Evolutionary conservation across 2,888 invertebrate genomes (phyloP).

Genomic region (Conomelus anceps): DNA sequence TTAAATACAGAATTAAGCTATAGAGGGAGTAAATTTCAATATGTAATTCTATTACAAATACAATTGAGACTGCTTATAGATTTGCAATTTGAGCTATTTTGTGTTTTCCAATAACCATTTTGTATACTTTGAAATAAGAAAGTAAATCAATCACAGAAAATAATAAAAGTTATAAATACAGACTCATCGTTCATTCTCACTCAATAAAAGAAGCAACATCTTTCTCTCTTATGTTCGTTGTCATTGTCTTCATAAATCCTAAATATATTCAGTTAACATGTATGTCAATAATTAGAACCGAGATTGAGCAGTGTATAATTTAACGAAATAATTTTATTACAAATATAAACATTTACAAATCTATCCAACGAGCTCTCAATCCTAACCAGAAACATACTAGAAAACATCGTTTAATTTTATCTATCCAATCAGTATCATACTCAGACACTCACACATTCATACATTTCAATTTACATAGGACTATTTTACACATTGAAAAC

Average conservation of each 20-base stretch:
- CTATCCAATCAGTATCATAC: neutral
- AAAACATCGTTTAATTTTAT: neutral
- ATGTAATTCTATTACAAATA: neutral
- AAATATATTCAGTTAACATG: constrained; percentile 10
- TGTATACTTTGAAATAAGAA: too few species aligned
- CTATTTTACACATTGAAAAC: constrained; percentile 32
- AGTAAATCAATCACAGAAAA: neutral
- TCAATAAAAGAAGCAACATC: constrained; percentile 15
- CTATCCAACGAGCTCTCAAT: constrained; percentile 25
- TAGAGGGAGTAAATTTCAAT: neutral
- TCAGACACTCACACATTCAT: constrained; percentile 18
- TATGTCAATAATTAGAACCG: constrained; percentile 33
- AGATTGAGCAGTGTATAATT: constrained; percentile 16
- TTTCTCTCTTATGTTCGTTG: constrained; percentile 17
- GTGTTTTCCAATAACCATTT: neutral
- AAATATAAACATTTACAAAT: constrained; percentile 24
- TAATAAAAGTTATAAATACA: neutral
- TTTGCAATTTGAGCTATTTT: neutral
- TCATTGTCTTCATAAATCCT: neutral
- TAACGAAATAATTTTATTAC: neutral
- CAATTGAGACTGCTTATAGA: too few species aligned
- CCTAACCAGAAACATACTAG: constrained; percentile 33
- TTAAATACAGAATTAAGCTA: neutral
- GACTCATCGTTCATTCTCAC: constrained; percentile 11
- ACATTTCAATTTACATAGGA: constrained; percentile 26